Evolutionary conservation across 2,888 invertebrate genomes (phyloP).

Genomic region (Pachydiplax longipennis): DNA sequence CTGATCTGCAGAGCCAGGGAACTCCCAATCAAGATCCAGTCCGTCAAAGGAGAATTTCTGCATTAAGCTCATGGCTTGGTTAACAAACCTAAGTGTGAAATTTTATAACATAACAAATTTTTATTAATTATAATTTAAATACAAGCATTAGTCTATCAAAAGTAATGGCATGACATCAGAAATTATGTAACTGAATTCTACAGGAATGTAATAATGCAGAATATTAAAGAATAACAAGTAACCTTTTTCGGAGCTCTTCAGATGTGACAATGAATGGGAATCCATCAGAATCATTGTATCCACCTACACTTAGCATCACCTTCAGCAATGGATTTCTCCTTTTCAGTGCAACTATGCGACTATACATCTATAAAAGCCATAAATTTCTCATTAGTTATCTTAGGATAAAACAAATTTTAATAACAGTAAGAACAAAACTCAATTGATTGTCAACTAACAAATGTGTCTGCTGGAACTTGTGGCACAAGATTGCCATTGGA

Average conservation of each 20-base stretch:
- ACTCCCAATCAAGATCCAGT: conserved; percentile 87
- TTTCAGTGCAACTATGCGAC: conserved; percentile 65
- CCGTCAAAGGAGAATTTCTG: conserved; percentile 70
- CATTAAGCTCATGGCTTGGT: conserved; percentile 63
- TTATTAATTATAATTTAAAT: neutral
- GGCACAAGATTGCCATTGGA: conserved; percentile 68
- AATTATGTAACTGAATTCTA: too few species aligned
- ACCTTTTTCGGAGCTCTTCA: conserved; percentile 73
- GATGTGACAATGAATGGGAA: conserved; percentile 77
- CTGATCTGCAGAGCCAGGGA: conserved; percentile 69
- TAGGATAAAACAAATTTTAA: neutral
- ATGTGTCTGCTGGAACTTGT: conserved; percentile 56
- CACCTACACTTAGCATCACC: conserved; percentile 80
- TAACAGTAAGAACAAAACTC: neutral
- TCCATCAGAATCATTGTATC: conserved; percentile 64
- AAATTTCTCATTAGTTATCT: neutral
- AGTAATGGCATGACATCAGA: too few species aligned
- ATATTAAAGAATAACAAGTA: conserved; percentile 19
- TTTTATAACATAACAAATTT: neutral
- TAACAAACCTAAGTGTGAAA: conserved; percentile 61
- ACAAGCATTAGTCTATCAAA: too few species aligned
- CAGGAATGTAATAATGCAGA: too few species aligned
- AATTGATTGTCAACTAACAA: conserved; percentile 49
- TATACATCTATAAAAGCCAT: conserved; percentile 56
- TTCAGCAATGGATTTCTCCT: conserved; percentile 71